Base-by-base conservation (phyloP, 2,888 invertebrate genomes). In the Ceratothoa steindachneri region DNA sequence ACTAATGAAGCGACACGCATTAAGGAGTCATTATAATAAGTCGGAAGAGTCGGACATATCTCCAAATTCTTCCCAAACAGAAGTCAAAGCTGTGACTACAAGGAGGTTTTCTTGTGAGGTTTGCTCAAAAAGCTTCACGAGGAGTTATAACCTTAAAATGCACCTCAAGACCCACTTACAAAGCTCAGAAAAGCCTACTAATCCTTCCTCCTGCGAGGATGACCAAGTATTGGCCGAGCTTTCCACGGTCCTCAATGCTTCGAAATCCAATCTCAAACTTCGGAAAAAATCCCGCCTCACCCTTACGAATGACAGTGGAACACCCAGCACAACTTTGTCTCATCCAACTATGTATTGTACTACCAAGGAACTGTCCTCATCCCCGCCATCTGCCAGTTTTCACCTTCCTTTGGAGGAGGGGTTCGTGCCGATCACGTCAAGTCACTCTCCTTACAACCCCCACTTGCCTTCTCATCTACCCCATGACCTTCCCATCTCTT, bases 111-210 rank as follows among this genome's bases (percentile, higher is more conserved):
- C 72, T 19, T 79, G 79, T 19, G 76, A 79, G 9, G 64, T 73
- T 51, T 79, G 79, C 27, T 79, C 79, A 3, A 79, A 79, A 64
- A 74, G 76, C 0, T 79, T 79, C 31, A 79, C 79, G 3, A 51
- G 79, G 7, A 79, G 76, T 31, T 76, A 74, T 68, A 79, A 76
- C 30, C 60, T 79, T 5, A 74, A 67, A 41, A 68, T 74, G 9
- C 79, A 79, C 51, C 69, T 79, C 24, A 72, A 76, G 29, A 74
- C 75, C 1, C 79, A 79, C 69, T n/a, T n/a, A n/a, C n/a, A n/a
- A n/a, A n/a, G n/a, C n/a, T 69, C 68, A 24, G 76, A 74, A 12
- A 69, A 74, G 41, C n/a, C n/a, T n/a, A n/a, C n/a, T n/a, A n/a
- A n/a, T n/a, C n/a, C n/a, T n/a, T n/a, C n/a, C n/a, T 30, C 41